Evolutionary conservation across 2,113 vertebrate genomes (phyloP).

Genomic region (Pygoscelis adeliae): DNA sequence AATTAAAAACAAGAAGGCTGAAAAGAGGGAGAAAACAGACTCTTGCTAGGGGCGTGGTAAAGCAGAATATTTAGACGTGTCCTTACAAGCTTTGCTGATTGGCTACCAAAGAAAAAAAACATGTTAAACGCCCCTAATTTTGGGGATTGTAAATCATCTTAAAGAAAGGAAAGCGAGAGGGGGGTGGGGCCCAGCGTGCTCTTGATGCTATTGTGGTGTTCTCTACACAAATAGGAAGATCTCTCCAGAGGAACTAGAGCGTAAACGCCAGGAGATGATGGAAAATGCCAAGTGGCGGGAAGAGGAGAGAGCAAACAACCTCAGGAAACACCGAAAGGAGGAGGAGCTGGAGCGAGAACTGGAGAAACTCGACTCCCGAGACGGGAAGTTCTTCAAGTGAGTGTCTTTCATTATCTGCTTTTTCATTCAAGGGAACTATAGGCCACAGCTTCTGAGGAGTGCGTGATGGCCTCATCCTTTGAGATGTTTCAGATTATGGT

Average conservation of each 20-base stretch:
- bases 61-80: not conserved
- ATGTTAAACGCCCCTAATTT: accelerated
- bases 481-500: accelerated
- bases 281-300: constrained; percentile 89
- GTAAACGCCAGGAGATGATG: constrained; percentile 89
- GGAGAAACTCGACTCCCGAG: constrained; percentile 72
- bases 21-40: not conserved
- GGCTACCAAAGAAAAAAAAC: not conserved
- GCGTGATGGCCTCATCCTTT: accelerated
- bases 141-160: accelerated
- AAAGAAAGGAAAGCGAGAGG: not conserved
- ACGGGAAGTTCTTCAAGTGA: constrained; percentile 91
- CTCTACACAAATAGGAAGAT: constrained; percentile 78
- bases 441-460: too few relatives aligned
- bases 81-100: not conserved
- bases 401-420: not conserved
- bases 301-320: constrained; percentile 84
- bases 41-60: not conserved
- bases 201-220: accelerated
- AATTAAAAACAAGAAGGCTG: not conserved
- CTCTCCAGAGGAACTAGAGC: constrained; percentile 87
- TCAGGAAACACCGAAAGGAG: constrained; percentile 83
- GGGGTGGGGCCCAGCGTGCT: accelerated
- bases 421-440: not conserved
- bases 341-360: constrained; percentile 83